Evolutionary conservation across 1,140 invertebrate species (phyloP), one percentile per base, ranked within the genome.

Genomic region (Colletes latitarsis): DNA sequence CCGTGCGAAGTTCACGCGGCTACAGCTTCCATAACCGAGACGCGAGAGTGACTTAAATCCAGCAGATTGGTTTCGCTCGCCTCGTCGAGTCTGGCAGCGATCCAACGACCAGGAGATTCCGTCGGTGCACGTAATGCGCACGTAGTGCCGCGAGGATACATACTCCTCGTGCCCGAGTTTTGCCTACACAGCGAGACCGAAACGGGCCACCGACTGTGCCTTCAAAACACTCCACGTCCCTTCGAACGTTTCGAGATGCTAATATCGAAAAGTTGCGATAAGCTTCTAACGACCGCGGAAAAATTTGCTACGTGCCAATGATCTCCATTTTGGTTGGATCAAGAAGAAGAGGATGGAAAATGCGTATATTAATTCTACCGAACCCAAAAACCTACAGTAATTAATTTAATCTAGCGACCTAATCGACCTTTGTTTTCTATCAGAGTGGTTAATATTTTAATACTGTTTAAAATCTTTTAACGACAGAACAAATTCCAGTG

Each of bases 51-150:
- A 82, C 84, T 86, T 74, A 77, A 87, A 86, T 77, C 76, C 53
- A 49, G 55, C 81, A 77, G 85, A 87, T 86, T 86, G 85, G 81
- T 86, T 83, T 86, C 84, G 43, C 72, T 70, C 43, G 82, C 41
- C 52, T 76, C 75, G 67, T 60, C 60, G 84, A 30, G 21, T 14
- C 60, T 87, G 85, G 85, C 85, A 80, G 43, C 21, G 62, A 60
- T 79, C 85, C 85, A 87, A 53, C 62, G 69, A 17, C 75, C 58
- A 41, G 17, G 64, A 52, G 52, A 49, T 73, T 58, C 55, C 63
- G 46, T 58, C 62, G 64, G 70, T 58, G 67, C n/a, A 49, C 43
- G 17, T 46, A 6, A 66, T 75, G 66, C 58, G 17, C 60, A 21
- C 21, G 60, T 76, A 74, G 60, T 12, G 46, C 68, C 72, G 39